Evolutionary conservation across 2,797 vertebrate species (phyloP).

Genomic region (Sebastes hopkinsi): DNA sequence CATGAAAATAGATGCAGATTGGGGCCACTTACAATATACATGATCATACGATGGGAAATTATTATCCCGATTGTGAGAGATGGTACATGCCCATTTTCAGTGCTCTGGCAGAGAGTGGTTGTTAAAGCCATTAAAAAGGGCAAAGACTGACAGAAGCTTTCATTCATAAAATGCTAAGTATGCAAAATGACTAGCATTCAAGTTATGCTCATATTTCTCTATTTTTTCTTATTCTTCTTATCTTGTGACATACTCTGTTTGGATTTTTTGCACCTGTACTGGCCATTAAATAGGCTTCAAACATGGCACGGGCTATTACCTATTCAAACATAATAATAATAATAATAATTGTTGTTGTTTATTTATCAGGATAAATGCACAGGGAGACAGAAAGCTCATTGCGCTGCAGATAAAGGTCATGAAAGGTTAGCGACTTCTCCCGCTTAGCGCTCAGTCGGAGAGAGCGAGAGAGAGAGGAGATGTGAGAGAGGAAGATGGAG

Average conservation of each 20-base stretch:
- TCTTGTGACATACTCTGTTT: background rate
- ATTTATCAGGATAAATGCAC: constrained; percentile 53
- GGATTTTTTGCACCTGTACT: background rate
- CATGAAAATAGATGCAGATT: background rate
- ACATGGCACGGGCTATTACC: background rate
- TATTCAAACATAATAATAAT: background rate
- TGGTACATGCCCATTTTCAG: background rate
- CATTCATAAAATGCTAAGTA: background rate
- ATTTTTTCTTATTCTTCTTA: background rate
- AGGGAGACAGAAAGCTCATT: constrained; percentile 10
- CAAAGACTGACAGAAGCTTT: background rate
- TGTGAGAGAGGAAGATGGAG: background rate
- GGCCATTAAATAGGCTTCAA: background rate
- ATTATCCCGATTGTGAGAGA: background rate
- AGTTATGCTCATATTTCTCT: background rate
- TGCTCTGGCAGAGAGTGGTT: background rate
- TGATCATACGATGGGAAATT: background rate
- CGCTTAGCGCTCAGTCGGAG: constrained; percentile 30
- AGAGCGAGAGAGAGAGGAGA: background rate
- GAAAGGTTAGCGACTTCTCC: constrained; percentile 69
- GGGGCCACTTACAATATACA: background rate
- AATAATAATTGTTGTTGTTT: constrained; percentile 22
- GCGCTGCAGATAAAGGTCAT: constrained; percentile 67
- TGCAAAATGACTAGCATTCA: background rate
- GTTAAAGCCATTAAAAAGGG: background rate